Evolutionary conservation across 2,888 invertebrate species (phyloP), one percentile per base, ranked within the genome.

Genomic region (Myopa tessellatipennis): DNA sequence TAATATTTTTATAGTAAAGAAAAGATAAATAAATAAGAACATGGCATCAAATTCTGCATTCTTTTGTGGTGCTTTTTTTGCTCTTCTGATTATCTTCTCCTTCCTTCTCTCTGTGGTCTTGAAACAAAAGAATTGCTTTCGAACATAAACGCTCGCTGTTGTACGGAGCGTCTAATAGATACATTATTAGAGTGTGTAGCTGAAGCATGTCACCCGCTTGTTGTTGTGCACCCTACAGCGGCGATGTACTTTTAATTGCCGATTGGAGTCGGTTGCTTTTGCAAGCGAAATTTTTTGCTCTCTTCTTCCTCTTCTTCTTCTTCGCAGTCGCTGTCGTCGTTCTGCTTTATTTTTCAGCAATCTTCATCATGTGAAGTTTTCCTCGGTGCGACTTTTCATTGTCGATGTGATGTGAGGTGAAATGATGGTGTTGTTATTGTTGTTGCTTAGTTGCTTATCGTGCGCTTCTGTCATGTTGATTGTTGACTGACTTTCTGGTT

Each of bases 121-220:
- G 26, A 65, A 52, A 74, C 65, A 74, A 73, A 61, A 61, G 61
- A 60, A 72, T 63, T 74, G 74, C 63, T 38, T 16, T 26, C 36
- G 2, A 69, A 67, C 12, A 71, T 16, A 36, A 38, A 65, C 65
- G 10, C 34, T 34, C 52, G 55, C 7, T 7, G 8, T n/a, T 10
- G 55, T 71, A 52, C 36, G 63, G 36, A 50, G 45, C n/a, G n/a
- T 63, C 74, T 65, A 65, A 74, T 65, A 52, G 74, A 63, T 52
- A 36, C 50, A 74, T 65, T 65, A 74, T 69, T 69, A 69, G 69
- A 45, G 38, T 36, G 26, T 70, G 52, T 36, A 18, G n/a, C 61
- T 63, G 38, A 60, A 60, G 50, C 50, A 26, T 73, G 73, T 63
- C 55, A 50, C 18, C 14, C 38, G 58, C 40, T n/a, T 38, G 12